Evolutionary conservation across 2,888 invertebrate species (phyloP), one percentile per base, ranked within the genome.

Genomic region (Rhabditoides inermis): DNA sequence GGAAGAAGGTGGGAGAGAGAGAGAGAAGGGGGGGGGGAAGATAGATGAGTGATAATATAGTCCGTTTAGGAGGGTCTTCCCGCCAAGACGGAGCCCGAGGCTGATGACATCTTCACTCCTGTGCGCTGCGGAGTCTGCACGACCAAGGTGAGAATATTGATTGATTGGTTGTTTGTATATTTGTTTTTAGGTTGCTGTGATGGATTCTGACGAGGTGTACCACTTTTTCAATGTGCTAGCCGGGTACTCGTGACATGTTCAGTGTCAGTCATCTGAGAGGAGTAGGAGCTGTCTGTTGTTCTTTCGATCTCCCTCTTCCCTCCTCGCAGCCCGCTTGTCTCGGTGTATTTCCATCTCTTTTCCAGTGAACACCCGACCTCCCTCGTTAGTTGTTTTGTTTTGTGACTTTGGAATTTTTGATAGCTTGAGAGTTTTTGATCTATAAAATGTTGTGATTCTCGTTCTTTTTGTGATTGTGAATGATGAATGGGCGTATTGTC

Each of bases 201-300:
- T 77, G 74, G 83, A 83, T 68, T 61, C 63, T 22, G 81, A 83
- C 46, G 83, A 83, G 72, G 78, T 83, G 2, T 83, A 81, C 69
- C 83, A 83, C 67, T 83, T 83, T 74, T 82, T 82, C 65, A 82
- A 83, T 76, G 80, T 82, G 18, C 70, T 82, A 20, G 76, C 81
- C 27, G 81, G 85, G 56, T 77, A 78, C 65, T 69, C 71, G n/a
- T 76, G 55, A 66, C 36, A 40, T 20, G 35, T 27, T 10, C n/a
- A n/a, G n/a, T n/a, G n/a, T n/a, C n/a, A n/a, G n/a, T n/a, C n/a
- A n/a, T n/a, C n/a, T n/a, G n/a, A n/a, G n/a, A n/a, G n/a, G n/a
- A n/a, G n/a, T n/a, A n/a, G n/a, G n/a, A n/a, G n/a, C n/a, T 23
- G 12, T 20, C 25, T 20, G 42, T 46, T 18, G 53, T 12, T 42